Percentiles rank a stretch among this genome's conserved stretches.
Conservation (phyloP, 1,140 invertebrate species). For the Pinna nobilis region DNA sequence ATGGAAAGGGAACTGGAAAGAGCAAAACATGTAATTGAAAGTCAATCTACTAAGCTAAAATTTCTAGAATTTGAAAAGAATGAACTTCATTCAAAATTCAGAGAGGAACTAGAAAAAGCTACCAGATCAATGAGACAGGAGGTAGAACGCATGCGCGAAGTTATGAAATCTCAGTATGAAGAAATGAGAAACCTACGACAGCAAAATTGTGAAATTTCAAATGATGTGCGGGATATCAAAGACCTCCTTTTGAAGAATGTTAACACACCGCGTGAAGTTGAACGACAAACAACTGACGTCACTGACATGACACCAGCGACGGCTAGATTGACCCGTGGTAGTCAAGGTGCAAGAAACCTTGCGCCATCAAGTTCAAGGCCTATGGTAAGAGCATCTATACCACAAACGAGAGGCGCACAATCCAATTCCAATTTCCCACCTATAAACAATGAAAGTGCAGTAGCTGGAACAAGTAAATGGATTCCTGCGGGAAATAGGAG, state of each 20-base stretch:
- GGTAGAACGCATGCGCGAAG: slow-evolving; percentile 66
- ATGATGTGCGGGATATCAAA: slow-evolving; percentile 63
- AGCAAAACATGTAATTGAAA: slow-evolving; percentile 56
- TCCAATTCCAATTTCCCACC: slow-evolving; percentile 17
- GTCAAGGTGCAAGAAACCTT: background rate
- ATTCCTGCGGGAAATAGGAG: slow-evolving; percentile 36
- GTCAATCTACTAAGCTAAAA: slow-evolving; percentile 56
- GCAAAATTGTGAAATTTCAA: slow-evolving; percentile 61
- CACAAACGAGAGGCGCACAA: slow-evolving; percentile 12
- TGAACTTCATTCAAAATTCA: slow-evolving; percentile 51
- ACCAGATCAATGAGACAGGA: slow-evolving; percentile 62
- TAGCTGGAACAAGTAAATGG: slow-evolving; percentile 24
- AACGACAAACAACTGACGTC: slow-evolving; percentile 18
- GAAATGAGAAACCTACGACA: slow-evolving; percentile 62
- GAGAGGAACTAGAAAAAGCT: slow-evolving; percentile 61
- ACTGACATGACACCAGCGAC: slow-evolving; percentile 14
- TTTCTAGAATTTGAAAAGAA: slow-evolving; percentile 52
- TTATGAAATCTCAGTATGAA: slow-evolving; percentile 65
- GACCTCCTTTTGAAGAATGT: slow-evolving; percentile 50
- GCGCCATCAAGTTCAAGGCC: background rate
- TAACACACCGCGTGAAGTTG: slow-evolving; percentile 19
- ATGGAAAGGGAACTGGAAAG: slow-evolving; percentile 59
- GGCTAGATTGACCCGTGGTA: background rate
- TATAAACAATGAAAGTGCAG: slow-evolving; percentile 18
- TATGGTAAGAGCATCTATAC: slow-evolving; percentile 19